Evolutionary conservation across 2,888 invertebrate genomes (phyloP).

Genomic region (Eurytoma adleriae): DNA sequence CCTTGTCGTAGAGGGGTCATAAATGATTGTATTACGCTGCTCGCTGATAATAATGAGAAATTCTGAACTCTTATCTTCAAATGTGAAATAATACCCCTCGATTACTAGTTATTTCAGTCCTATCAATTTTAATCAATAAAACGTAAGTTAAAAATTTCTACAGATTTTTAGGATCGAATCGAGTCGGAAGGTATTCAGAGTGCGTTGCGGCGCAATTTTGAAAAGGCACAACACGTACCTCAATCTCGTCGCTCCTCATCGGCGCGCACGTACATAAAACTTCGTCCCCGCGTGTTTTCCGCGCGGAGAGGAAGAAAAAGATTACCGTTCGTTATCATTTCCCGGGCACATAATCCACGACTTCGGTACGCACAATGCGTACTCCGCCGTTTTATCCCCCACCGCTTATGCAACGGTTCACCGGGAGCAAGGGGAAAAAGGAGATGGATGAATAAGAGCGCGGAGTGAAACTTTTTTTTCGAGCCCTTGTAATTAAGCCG

Average conservation of each 20-base stretch:
- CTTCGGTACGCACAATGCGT: conserved; percentile 15
- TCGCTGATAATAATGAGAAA: background rate
- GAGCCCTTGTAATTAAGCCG: conserved; percentile 25
- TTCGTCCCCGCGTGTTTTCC: background rate
- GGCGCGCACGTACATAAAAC: background rate
- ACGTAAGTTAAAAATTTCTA: too few relatives aligned
- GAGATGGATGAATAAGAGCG: background rate
- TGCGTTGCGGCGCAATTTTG: too few relatives aligned
- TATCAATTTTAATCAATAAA: too few relatives aligned
- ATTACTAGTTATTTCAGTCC: too few relatives aligned
- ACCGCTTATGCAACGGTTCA: background rate
- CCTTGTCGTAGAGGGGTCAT: background rate
- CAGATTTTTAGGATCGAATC: too few relatives aligned
- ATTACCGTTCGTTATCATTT: background rate
- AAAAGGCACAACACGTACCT: background rate
- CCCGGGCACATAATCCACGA: background rate
- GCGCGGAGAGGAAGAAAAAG: background rate
- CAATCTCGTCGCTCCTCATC: background rate
- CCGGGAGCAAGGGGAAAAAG: background rate
- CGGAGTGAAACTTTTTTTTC: conserved; percentile 9
- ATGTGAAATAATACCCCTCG: too few relatives aligned
- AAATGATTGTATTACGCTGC: background rate
- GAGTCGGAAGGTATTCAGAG: too few relatives aligned
- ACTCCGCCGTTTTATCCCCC: background rate
- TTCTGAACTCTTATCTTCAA: background rate